Percentiles rank a stretch among this genome's conserved stretches.
These are phyloP conservation scores for Cancer borealis DNA, from an alignment of 2,888 invertebrate species.

Conservation along the genomic window DNA sequence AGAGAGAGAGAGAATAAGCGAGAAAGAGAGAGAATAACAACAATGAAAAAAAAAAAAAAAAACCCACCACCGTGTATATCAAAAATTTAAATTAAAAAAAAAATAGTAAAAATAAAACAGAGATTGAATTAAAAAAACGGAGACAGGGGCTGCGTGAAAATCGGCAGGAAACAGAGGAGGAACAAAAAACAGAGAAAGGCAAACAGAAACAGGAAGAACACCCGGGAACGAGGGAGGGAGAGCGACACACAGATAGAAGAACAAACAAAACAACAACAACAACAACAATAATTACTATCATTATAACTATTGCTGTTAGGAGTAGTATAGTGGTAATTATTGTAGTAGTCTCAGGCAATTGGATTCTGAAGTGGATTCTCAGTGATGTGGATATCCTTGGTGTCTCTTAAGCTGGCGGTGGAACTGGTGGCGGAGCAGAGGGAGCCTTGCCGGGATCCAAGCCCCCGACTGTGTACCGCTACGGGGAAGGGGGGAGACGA, in stretches of 20 bases:
- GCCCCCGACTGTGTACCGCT: slow-evolving; percentile 53
- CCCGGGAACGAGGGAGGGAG: neutral
- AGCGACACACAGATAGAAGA: neutral
- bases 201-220: neutral
- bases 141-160: neutral
- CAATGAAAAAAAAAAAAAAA: neutral
- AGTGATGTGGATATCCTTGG: slow-evolving; percentile 60
- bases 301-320: too few relatives aligned
- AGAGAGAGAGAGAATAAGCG: neutral
- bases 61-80: neutral
- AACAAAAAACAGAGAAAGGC: neutral
- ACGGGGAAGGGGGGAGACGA: neutral
- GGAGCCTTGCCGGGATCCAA: slow-evolving; percentile 58
- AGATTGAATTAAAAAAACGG: neutral
- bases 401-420: slow-evolving; percentile 8
- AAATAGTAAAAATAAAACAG: neutral
- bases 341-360: neutral
- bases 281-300: neutral
- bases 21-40: neutral
- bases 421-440: slow-evolving; percentile 34
- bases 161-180: neutral
- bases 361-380: slow-evolving; percentile 57
- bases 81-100: too few relatives aligned
- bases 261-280: neutral
- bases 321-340: too few relatives aligned